Base-by-base conservation (phyloP, 1,140 invertebrate genomes). In the Leguminivora glycinivorella region DNA sequence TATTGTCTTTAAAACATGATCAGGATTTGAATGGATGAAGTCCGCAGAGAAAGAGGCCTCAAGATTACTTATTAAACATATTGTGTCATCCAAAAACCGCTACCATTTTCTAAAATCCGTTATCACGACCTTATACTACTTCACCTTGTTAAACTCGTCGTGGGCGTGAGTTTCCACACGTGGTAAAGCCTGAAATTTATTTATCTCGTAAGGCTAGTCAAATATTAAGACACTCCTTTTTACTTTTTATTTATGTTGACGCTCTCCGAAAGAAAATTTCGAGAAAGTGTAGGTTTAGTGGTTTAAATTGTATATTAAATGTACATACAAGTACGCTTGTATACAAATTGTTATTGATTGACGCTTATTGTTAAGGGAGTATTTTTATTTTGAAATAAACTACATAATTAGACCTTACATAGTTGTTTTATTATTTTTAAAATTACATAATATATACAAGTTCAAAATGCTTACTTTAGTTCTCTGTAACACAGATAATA, bases 371-470 rank as follows among this genome's bases (percentile, higher is more conserved):
- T 9, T 56, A 56, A 56, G 56, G 47, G 10, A 38, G 19, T 52
- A 56, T 10, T 56, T 19, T 56, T 63, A 63, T 63, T 29, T 60
- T 31, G 0, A 29, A 63, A 63, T 63, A 63, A 63, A 60, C 14
- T 26, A n/a, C 24, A 60, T 5, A 4, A 58, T 12, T 60, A 26
- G 25, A 6, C n/a, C 25, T 29, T 26, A 29, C 26, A 17, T 29
- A 34, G n/a, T 63, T n/a, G 25, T 60, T 60, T 63, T 63, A 63
- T 63, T 63, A 63, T 17, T 63, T n/a, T 9, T 29, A 0, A 29
- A 31, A 9, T 63, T 31, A 34, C 26, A 22, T 63, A 34, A 63
- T 63, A 63, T 63, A 63, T 63, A 63, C 26, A 52, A 63, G 58
- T 63, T 63, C 34, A 63, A 63, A 63, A 63, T 58, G 22, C 5